These are phyloP conservation scores for Camponotus fellah DNA, from an alignment of 2,888 invertebrate genomes.

Conservation along the genomic window DNA sequence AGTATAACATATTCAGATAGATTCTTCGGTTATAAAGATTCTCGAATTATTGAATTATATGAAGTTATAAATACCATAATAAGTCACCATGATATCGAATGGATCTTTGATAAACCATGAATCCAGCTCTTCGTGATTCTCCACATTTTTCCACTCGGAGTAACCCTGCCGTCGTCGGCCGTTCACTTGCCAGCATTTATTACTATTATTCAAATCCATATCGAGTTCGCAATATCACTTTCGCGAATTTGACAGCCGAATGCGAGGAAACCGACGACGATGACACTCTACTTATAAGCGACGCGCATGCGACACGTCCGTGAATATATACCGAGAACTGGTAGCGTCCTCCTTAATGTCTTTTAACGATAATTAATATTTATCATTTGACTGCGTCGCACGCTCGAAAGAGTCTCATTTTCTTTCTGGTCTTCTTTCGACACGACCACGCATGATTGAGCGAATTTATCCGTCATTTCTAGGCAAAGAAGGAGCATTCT, in stretches of 20 bases:
- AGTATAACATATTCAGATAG: not conserved
- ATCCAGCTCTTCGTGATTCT: not conserved
- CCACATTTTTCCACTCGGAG: not conserved
- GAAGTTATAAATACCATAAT: slow-evolving; percentile 3
- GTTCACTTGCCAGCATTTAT: not conserved
- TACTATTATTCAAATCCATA: not conserved
- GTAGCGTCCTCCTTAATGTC: not conserved
- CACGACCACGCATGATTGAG: not conserved
- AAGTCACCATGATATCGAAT: not conserved
- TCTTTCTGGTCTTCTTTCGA: not conserved
- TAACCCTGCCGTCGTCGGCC: not conserved
- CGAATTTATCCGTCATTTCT: not conserved
- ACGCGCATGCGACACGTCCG: not conserved
- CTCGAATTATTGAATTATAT: not conserved
- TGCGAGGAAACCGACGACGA: not conserved
- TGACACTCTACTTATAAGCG: not conserved
- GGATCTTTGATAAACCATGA: not conserved
- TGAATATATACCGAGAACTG: not conserved
- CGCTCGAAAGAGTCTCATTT: not conserved
- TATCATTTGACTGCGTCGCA: not conserved
- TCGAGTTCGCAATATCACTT: not conserved
- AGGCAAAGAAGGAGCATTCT: not conserved
- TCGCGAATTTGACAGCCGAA: not conserved
- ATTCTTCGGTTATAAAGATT: not conserved
- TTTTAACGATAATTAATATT: not conserved